A percentile compares a stretch with the other conserved stretches of the same genome.
Conservation (phyloP, 2,113 vertebrate genomes). For the Neogobius melanostomus region DNA sequence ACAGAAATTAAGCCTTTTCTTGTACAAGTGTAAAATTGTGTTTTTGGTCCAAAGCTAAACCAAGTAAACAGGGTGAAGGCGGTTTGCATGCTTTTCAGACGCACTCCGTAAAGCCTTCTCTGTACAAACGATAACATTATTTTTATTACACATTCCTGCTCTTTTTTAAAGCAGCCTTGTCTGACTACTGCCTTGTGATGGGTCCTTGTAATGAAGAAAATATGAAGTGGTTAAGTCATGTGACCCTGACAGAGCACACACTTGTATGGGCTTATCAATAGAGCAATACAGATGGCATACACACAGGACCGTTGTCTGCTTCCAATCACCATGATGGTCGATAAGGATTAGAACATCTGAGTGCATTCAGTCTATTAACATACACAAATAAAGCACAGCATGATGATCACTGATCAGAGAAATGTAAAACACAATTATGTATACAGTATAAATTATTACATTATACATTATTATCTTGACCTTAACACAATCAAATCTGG, state of each 20-base stretch:
- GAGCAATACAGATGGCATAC: background rate
- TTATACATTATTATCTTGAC: too few relatives aligned
- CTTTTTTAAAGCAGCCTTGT: conserved; percentile 21
- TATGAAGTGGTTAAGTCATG: conserved; percentile 47
- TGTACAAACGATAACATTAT: background rate
- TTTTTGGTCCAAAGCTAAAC: background rate
- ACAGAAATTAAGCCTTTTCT: background rate
- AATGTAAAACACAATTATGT: too few relatives aligned
- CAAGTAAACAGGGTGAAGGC: background rate
- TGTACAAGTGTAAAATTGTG: background rate
- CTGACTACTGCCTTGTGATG: conserved; percentile 52
- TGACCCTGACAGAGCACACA: conserved; percentile 46
- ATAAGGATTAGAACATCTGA: background rate
- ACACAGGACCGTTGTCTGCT: conserved; percentile 17
- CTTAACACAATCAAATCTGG: too few relatives aligned
- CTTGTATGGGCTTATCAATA: conserved; percentile 38
- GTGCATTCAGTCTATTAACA: background rate
- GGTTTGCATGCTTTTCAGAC: conserved; percentile 4
- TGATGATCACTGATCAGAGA: too few relatives aligned
- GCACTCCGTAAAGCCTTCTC: background rate
- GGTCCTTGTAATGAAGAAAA: conserved; percentile 31
- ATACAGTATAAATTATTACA: too few relatives aligned
- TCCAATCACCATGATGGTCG: background rate
- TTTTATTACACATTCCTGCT: conserved; percentile 36
- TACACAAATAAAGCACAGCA: background rate